These are phyloP conservation scores for Aplidium turbinatum DNA, from an alignment of 23 tunicate species.

Conservation along the genomic window DNA sequence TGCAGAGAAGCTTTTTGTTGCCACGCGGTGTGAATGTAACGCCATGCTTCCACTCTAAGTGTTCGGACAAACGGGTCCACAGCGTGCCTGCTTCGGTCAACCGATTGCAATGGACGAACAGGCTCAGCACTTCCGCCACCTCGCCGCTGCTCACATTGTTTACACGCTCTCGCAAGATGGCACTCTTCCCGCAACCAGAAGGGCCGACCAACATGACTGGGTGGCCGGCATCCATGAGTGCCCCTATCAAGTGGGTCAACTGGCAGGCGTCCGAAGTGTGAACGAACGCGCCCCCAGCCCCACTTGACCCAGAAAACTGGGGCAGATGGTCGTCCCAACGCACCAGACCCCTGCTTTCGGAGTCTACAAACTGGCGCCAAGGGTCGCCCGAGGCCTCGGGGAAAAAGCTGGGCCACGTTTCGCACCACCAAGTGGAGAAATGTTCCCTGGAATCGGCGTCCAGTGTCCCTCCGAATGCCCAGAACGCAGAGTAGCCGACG, in stretches of 20 bases:
- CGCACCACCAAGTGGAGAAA: conserved; percentile 85
- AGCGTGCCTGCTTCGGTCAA: conserved; percentile 67
- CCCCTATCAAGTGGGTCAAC: conserved; percentile 58
- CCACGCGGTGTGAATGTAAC: conserved; percentile 75
- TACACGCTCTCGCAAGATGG: conserved; percentile 78
- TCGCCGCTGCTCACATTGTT: conserved; percentile 84
- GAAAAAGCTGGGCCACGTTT: conserved; percentile 71
- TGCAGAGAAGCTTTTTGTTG: conserved; percentile 79
- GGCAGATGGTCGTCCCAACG: conserved; percentile 87
- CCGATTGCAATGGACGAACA: conserved; percentile 77
- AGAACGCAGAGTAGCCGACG: conserved; percentile 77
- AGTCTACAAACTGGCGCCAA: conserved; percentile 72
- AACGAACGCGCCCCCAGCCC: conserved; percentile 58
- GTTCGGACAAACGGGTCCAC: conserved; percentile 64
- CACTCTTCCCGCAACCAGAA: conserved; percentile 85
- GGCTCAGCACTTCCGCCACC: conserved; percentile 75
- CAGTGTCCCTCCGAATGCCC: conserved; percentile 94
- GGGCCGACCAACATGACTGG: conserved; percentile 72
- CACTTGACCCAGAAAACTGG: conserved; percentile 75
- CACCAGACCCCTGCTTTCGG: conserved; percentile 59
- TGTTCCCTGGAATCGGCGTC: conserved; percentile 53
- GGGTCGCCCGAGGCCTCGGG: conserved; percentile 50
- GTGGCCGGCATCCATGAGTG: conserved; percentile 80
- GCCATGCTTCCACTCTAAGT: conserved; percentile 82
- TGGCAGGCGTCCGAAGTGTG: conserved; percentile 82